Conservation (phyloP, 2,113 vertebrate genomes). For the Scomber colias region DNA sequence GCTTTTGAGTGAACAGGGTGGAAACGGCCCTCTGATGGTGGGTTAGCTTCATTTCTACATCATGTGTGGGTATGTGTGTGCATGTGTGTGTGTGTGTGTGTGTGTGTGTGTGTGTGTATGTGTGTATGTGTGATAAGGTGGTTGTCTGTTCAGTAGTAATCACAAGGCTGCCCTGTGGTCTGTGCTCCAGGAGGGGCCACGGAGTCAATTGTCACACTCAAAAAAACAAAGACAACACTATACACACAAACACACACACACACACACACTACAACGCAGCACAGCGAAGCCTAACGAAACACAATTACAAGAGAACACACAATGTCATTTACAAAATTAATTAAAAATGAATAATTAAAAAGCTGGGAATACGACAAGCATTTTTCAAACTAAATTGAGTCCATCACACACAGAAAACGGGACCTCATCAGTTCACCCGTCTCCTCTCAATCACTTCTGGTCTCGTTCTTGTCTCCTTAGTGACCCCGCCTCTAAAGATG, state of each 20-base stretch:
- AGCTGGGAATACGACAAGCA: too few relatives aligned
- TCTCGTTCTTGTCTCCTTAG: slow-evolving; percentile 8
- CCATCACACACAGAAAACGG: background rate
- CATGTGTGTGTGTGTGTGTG: slow-evolving; percentile 20
- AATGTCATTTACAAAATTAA: background rate
- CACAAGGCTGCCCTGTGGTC: slow-evolving; percentile 35
- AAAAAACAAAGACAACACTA: slow-evolving; percentile 19
- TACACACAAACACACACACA: slow-evolving; percentile 8
- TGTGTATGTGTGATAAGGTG: slow-evolving; percentile 28
- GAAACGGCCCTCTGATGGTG: slow-evolving; percentile 36
- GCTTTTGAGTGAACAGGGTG: slow-evolving; percentile 43
- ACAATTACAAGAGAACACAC: background rate
- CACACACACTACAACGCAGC: slow-evolving; percentile 5
- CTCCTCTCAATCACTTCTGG: background rate
- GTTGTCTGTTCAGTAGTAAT: slow-evolving; percentile 46
- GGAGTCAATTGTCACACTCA: slow-evolving; percentile 23
- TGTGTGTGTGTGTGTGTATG: slow-evolving; percentile 34
- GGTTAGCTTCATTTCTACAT: slow-evolving; percentile 25
- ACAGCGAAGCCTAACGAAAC: background rate
- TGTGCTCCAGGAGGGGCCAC: slow-evolving; percentile 32
- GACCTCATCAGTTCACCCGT: background rate
- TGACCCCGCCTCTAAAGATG: background rate
- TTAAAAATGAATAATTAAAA: background rate
- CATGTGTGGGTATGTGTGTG: background rate
- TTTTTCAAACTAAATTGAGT: too few relatives aligned